Evolutionary conservation across 2,888 invertebrate genomes (phyloP), one percentile per base, ranked within the genome.

Genomic region (Plemyria rubiginata): DNA sequence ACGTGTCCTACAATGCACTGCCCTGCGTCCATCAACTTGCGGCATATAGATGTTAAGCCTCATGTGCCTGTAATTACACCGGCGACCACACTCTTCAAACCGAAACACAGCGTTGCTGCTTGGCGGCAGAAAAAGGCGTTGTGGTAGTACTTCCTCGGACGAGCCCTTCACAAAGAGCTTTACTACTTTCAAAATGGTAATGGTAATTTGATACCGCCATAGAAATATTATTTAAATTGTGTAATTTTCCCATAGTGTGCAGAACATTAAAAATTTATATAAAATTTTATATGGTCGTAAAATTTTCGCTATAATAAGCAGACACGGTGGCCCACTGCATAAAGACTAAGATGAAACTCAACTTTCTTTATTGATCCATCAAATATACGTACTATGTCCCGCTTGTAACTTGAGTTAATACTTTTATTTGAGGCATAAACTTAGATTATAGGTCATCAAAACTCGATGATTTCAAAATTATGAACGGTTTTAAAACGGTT

Each of bases 251-350:
- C 11, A 38, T 38, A 11, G 9, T 38, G 11, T 7, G 32, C 6
- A 6, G 6, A 32, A 32, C 6, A 32, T 22, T 22, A 22, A 22
- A n/a, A 22, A 22, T 38, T 38, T 38, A 11, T 38, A 22, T 22
- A 22, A 22, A 38, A 38, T 38, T 36, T 36, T 36, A 36, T 73
- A 73, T 66, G 12, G 62, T 73, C 69, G 73, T 78, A 80, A 81
- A 38, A 80, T 75, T 73, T 46, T 54, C 54, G 55, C 52, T 59
- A 22, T 71, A 59, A 62, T 69, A 71, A 75, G 70, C 76, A 54
- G 62, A 62, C 74, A 65, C 67, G 70, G 80, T 77, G 78, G 77
- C 74, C 78, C 73, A 63, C 67, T 76, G 38, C 38, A 11, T 22
- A 46, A 43, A 69, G 76, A 78, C 66, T 60, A 58, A n/a, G 67